These are phyloP conservation scores for Typhlomys cinereus DNA, from an alignment of 2,113 vertebrate species.

Conservation along the genomic window DNA sequence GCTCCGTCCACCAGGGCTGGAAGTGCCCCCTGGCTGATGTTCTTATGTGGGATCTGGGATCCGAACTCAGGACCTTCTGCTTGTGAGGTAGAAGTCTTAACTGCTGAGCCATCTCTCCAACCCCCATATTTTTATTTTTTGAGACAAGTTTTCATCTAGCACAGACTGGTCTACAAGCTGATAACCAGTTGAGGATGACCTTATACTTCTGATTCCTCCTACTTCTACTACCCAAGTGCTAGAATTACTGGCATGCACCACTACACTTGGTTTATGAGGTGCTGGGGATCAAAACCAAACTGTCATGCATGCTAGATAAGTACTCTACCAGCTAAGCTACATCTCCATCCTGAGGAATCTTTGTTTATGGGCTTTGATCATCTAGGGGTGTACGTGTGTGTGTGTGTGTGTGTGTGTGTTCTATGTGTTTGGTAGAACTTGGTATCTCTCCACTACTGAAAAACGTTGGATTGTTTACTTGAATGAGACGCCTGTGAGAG, in stretches of 20 bases:
- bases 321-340: background rate
- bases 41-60: too few species aligned
- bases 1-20: too few species aligned
- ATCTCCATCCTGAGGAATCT: background rate
- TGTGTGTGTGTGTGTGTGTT: too few species aligned
- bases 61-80: too few species aligned
- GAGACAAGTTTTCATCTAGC: background rate
- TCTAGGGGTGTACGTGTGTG: background rate
- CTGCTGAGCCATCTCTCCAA: too few species aligned
- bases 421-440: background rate
- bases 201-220: background rate
- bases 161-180: background rate
- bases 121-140: background rate
- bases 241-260: background rate
- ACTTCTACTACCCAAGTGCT: background rate
- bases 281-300: background rate
- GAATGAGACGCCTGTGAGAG: background rate
- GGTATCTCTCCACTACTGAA: background rate
- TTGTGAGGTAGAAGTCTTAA: too few species aligned
- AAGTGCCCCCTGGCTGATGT: too few species aligned
- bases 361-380: too few species aligned
- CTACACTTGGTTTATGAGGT: background rate
- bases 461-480: background rate
- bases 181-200: background rate
- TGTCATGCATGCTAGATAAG: background rate